A percentile compares a stretch with the other conserved stretches of the same genome.
These are phyloP conservation scores for Silurus meridionalis DNA, from an alignment of 2,113 vertebrate species.

Conservation along the genomic window DNA sequence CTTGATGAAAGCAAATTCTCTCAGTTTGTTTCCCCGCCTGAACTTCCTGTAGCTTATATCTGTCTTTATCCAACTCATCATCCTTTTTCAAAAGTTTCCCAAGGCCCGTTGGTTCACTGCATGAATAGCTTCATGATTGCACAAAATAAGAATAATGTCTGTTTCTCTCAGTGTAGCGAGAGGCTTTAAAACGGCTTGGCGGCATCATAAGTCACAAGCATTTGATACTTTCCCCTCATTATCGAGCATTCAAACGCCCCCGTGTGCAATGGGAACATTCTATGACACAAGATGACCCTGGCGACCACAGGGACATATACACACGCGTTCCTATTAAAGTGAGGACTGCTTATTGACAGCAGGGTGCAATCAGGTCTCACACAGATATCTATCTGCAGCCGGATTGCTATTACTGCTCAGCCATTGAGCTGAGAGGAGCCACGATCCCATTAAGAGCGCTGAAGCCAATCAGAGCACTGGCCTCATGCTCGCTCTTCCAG, in stretches of 20 bases:
- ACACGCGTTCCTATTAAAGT: conserved; percentile 53
- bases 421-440: conserved; percentile 39
- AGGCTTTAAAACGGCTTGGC: conserved; percentile 17
- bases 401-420: conserved; percentile 47
- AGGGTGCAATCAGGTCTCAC: conserved; percentile 54
- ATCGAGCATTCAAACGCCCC: conserved; percentile 42
- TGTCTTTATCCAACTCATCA: not conserved
- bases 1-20: not conserved
- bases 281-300: conserved; percentile 41
- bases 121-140: conserved; percentile 9
- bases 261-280: conserved; percentile 43
- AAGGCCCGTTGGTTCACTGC: not conserved
- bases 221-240: conserved; percentile 45
- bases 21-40: not conserved
- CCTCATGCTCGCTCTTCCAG: conserved; percentile 51
- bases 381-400: conserved; percentile 46
- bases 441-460: conserved; percentile 51
- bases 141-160: conserved; percentile 15
- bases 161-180: conserved; percentile 5
- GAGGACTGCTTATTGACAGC: conserved; percentile 56
- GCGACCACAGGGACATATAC: conserved; percentile 37
- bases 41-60: not conserved
- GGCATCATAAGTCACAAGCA: conserved; percentile 27
- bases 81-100: not conserved
- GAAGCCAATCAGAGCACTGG: conserved; percentile 48